Evolutionary conservation across 2,797 vertebrate species (phyloP).

Genomic region (Xerus rutilus): DNA sequence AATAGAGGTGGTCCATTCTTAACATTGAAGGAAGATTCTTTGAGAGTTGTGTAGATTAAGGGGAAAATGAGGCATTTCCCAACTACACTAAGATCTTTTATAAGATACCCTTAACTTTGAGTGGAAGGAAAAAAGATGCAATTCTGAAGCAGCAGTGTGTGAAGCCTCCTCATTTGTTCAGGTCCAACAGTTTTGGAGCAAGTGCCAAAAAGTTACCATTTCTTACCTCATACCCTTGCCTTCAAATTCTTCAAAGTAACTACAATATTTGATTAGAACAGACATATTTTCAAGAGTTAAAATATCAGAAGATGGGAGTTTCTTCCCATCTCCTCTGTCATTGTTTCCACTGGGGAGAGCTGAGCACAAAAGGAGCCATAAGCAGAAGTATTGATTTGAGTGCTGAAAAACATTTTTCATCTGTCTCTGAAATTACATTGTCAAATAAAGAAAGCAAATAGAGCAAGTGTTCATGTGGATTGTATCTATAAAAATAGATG

Average conservation of each 20-base stretch:
- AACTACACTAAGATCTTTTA: neutral
- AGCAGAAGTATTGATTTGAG: constrained; percentile 75
- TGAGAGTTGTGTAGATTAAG: neutral
- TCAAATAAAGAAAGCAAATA: constrained; percentile 70
- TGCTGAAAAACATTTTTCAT: constrained; percentile 70
- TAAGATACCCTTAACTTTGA: neutral
- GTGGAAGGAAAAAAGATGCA: neutral
- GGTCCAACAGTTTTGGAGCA: neutral
- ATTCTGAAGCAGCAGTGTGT: constrained; percentile 1
- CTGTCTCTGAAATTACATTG: constrained; percentile 72
- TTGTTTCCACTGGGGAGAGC: constrained; percentile 27
- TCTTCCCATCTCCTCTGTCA: constrained; percentile 38
- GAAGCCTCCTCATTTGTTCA: neutral
- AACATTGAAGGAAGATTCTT: neutral
- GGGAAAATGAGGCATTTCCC: neutral
- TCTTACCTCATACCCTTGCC: neutral
- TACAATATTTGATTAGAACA: constrained; percentile 62
- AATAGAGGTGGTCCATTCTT: neutral
- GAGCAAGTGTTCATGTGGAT: constrained; percentile 50
- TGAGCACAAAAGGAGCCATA: constrained; percentile 25
- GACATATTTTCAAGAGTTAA: constrained; percentile 32
- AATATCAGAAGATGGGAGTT: neutral
- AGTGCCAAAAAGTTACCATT: neutral
- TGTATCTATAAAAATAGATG: constrained; percentile 71
- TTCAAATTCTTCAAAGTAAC: constrained; percentile 70